Percentiles rank a stretch among this genome's conserved stretches.
Evolutionary conservation across 2,888 invertebrate genomes (phyloP).

Genomic region (Ceriagrion tenellum): DNA sequence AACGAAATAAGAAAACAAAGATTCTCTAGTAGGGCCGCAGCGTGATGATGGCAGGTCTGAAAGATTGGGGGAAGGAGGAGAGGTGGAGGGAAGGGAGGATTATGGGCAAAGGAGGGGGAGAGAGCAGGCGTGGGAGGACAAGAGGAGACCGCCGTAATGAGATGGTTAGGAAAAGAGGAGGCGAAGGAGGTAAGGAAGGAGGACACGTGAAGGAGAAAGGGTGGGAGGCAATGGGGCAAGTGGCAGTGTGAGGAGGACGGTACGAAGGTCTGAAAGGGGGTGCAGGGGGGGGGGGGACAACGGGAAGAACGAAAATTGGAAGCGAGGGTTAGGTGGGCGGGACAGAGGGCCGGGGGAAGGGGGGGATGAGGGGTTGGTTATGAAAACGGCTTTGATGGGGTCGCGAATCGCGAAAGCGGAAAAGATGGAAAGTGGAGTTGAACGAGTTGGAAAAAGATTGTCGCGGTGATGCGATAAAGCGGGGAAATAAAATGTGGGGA

Average conservation of each 20-base stretch:
- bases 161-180: not conserved
- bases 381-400: slow-evolving; percentile 11
- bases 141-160: not conserved
- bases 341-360: not conserved
- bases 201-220: not conserved
- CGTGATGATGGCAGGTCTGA: not conserved
- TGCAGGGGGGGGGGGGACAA: not conserved
- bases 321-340: not conserved
- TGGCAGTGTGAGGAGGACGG: not conserved
- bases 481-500: slow-evolving; percentile 1
- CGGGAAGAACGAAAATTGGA: not conserved
- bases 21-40: not conserved
- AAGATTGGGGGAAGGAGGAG: not conserved
- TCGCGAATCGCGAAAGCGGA: not conserved
- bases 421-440: slow-evolving; percentile 1
- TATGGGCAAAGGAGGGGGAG: not conserved
- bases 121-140: not conserved
- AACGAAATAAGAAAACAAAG: not conserved
- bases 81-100: not conserved
- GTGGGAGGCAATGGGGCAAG: not conserved
- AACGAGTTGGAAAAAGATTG: slow-evolving; percentile 18
- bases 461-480: slow-evolving; percentile 11
- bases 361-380: not conserved
- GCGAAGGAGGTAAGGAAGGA: not conserved
- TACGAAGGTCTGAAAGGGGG: not conserved